These are phyloP conservation scores for Scomber scombrus DNA, from an alignment of 2,113 vertebrate genomes.

Conservation along the genomic window DNA sequence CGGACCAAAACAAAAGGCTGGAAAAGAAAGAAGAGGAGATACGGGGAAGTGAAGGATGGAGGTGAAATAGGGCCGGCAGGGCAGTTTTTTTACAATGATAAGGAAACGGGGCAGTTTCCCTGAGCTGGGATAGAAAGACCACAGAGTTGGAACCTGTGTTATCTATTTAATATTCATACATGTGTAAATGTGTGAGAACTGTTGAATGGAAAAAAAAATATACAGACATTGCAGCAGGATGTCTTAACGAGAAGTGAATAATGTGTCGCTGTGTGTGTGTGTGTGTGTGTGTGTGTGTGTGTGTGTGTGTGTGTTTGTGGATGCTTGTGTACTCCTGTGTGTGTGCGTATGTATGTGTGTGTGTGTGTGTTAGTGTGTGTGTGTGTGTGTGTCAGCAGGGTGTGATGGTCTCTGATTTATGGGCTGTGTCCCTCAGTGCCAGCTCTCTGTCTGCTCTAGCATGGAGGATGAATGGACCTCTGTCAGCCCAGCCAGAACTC, in stretches of 20 bases:
- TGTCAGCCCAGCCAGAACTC: slow-evolving; percentile 76
- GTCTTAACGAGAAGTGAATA: slow-evolving; percentile 8
- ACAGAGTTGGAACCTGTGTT: slow-evolving; percentile 1
- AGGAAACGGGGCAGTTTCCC: slow-evolving; percentile 12
- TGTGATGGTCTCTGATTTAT: slow-evolving; percentile 82
- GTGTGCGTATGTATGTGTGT: slow-evolving; percentile 23
- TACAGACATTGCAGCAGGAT: not conserved
- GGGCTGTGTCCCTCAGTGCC: slow-evolving; percentile 74
- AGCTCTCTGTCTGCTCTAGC: slow-evolving; percentile 82
- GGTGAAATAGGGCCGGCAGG: slow-evolving; percentile 23
- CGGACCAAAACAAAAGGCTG: slow-evolving; percentile 75
- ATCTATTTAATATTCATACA: slow-evolving; percentile 11
- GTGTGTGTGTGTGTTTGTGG: slow-evolving; percentile 8
- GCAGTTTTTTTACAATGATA: slow-evolving; percentile 32
- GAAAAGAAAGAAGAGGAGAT: slow-evolving; percentile 51
- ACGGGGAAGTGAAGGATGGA: slow-evolving; percentile 43
- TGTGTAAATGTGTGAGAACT: not conserved
- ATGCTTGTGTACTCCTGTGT: slow-evolving; percentile 23
- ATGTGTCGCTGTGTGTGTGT: not conserved
- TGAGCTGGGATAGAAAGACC: not conserved
- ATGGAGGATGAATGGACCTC: slow-evolving; percentile 83
- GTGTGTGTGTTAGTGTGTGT: slow-evolving; percentile 15
- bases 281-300: slow-evolving; percentile 33
- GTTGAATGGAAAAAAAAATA: not conserved
- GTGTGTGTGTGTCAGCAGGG: slow-evolving; percentile 66